phyloP scores from a whole-genome alignment of 2,797 vertebrate genomes.

The Xenentodon cancila region DNA sequence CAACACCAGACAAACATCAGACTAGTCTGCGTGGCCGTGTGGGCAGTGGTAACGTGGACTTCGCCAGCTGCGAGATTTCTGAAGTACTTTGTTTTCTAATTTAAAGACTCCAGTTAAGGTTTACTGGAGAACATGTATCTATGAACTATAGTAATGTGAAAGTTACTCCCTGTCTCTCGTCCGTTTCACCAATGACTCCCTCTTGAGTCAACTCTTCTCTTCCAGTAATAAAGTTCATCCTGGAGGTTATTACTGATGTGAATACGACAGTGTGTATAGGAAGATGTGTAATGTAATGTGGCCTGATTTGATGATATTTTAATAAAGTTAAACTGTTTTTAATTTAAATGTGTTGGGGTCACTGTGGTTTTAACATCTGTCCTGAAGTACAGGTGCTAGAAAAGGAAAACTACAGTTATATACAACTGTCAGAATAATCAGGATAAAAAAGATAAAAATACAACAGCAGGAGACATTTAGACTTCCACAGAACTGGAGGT shows the following conservation, averaged over 20 bases:
- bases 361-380: background rate
- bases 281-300: conserved; percentile 72
- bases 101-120: conserved; percentile 61
- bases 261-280: conserved; percentile 78
- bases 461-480: no score
- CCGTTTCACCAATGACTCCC: conserved; percentile 21
- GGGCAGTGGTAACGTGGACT: background rate
- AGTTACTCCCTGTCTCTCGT: conserved; percentile 54
- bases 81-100: conserved; percentile 49
- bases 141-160: conserved; percentile 76
- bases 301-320: conserved; percentile 73
- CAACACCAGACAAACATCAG: background rate
- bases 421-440: no score
- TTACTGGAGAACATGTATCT: conserved; percentile 58
- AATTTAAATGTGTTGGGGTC: conserved; percentile 37
- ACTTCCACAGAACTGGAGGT: no score
- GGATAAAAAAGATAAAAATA: no score
- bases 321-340: conserved; percentile 79
- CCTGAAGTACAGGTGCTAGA: background rate
- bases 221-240: conserved; percentile 45
- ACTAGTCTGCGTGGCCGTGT: background rate
- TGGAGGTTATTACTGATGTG: conserved; percentile 75
- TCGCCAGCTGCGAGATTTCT: no score
- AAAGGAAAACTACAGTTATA: no score
- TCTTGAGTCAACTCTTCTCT: conserved; percentile 34